Conservation (phyloP, 2,113 vertebrate genomes). For the Oxyruncus cristatus region DNA sequence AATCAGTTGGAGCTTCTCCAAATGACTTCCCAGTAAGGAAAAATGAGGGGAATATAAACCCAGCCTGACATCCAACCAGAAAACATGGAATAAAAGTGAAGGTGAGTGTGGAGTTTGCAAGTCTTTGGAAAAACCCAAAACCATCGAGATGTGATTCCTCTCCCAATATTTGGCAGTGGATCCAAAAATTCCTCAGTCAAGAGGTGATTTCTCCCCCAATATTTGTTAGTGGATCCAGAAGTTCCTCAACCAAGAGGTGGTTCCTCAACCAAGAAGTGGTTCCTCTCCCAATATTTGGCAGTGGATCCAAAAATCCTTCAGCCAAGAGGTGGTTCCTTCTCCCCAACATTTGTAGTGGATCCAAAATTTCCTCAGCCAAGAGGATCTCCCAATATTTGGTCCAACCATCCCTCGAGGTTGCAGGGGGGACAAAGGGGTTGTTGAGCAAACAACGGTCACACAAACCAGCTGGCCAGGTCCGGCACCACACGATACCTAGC, state of each 20-base stretch:
- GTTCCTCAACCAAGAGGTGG: too few species aligned
- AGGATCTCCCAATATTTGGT: too few species aligned
- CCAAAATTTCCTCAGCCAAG: too few species aligned
- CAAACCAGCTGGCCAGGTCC: not conserved
- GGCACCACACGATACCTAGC: not conserved
- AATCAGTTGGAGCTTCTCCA: not conserved
- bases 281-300: not conserved
- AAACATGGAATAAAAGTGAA: not conserved
- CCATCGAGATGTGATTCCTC: too few species aligned
- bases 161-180: not conserved
- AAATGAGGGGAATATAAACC: not conserved
- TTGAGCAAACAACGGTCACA: not conserved
- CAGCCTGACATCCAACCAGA: not conserved
- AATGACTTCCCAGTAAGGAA: not conserved
- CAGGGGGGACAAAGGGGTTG: too few species aligned
- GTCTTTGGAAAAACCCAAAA: too few species aligned
- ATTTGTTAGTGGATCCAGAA: too few species aligned
- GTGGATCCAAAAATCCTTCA: too few species aligned
- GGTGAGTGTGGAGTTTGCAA: not conserved
- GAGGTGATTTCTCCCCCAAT: not conserved
- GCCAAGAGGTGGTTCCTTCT: too few species aligned
- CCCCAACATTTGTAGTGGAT: too few species aligned
- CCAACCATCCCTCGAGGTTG: too few species aligned
- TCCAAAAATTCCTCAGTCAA: too few species aligned
- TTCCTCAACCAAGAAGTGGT: not conserved